Evolutionary conservation across 23 tunicate genomes (phyloP).

Genomic region (Clavelina lepadiformis): DNA sequence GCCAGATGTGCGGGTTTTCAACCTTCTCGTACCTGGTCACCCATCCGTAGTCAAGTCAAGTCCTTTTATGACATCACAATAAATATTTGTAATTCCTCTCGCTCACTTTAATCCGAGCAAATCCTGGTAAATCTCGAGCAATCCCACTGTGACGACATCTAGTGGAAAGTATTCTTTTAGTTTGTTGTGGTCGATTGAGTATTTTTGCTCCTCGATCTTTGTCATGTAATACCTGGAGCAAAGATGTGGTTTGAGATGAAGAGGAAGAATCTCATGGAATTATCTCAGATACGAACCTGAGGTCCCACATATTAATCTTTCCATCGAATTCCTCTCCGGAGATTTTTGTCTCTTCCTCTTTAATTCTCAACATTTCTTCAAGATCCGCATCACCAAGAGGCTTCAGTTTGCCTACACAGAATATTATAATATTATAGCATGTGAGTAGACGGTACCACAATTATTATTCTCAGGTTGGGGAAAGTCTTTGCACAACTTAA

Average conservation of each 20-base stretch:
- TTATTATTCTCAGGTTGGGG: too few species aligned
- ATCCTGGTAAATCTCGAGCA: slow-evolving; percentile 73
- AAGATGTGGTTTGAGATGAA: neutral
- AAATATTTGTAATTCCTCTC: too few species aligned
- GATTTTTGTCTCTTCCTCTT: slow-evolving; percentile 56
- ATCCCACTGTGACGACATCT: slow-evolving; percentile 66
- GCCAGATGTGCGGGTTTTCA: slow-evolving; percentile 53
- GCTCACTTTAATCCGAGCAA: slow-evolving; percentile 61
- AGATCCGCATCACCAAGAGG: slow-evolving; percentile 64
- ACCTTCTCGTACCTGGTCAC: slow-evolving; percentile 57
- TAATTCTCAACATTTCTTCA: slow-evolving; percentile 53
- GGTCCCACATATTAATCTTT: slow-evolving; percentile 88
- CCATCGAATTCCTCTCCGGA: slow-evolving; percentile 65
- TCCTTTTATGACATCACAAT: neutral
- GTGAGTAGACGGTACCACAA: too few species aligned
- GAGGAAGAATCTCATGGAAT: neutral
- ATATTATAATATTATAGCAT: too few species aligned
- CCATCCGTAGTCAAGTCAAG: neutral
- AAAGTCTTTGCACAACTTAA: too few species aligned
- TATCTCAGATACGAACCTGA: slow-evolving; percentile 28
- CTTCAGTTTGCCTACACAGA: slow-evolving; percentile 50
- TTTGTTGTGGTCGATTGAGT: slow-evolving; percentile 68
- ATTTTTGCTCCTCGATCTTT: slow-evolving; percentile 70
- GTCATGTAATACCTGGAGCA: slow-evolving; percentile 66
- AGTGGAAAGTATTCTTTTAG: slow-evolving; percentile 83